These are phyloP conservation scores for Cataglyphis cursor DNA, from an alignment of 2,888 invertebrate genomes.

Conservation along the genomic window DNA sequence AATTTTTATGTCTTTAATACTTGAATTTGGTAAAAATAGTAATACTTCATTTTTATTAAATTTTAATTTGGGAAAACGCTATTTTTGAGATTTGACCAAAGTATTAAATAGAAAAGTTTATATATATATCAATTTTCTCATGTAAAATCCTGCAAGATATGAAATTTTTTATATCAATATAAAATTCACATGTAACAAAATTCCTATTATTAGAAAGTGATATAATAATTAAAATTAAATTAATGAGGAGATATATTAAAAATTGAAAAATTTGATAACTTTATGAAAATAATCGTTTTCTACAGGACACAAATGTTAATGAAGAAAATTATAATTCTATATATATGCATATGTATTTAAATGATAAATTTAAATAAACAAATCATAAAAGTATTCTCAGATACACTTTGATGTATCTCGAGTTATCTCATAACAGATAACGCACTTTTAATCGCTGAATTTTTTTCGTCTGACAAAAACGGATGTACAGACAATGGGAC, in stretches of 20 bases:
- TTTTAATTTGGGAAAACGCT: no score
- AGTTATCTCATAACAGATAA: background rate
- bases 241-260: slow-evolving; percentile 1
- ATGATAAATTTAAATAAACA: background rate
- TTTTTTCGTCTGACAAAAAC: background rate
- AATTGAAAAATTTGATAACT: background rate
- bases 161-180: background rate
- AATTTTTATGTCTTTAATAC: no score
- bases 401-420: background rate
- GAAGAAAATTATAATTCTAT: background rate
- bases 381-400: background rate
- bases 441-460: background rate
- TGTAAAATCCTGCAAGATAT: background rate
- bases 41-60: no score
- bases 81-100: no score
- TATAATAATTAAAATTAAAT: background rate
- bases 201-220: background rate
- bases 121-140: background rate
- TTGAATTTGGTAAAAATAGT: no score
- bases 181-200: background rate
- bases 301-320: background rate
- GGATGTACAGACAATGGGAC: background rate
- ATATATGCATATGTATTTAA: background rate
- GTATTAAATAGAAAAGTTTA: background rate
- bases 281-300: background rate